Conservation (phyloP, 2,888 invertebrate species). For the Beris morrisii region DNA sequence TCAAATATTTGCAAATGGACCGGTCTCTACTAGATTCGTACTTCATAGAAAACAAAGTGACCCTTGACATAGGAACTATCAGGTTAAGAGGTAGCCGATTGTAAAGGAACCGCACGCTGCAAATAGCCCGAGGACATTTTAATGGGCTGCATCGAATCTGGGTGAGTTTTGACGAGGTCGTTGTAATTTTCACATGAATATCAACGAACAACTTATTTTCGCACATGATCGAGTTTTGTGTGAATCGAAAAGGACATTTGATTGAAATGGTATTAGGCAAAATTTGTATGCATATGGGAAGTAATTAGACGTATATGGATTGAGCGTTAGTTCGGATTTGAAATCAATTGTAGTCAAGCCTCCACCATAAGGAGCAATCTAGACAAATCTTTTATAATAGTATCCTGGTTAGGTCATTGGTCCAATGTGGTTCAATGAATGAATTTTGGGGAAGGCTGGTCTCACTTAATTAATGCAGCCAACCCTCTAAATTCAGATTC, state of each 20-base stretch:
- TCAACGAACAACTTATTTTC: slow-evolving; percentile 35
- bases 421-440: too few relatives aligned
- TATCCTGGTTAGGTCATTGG: too few relatives aligned
- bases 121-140: slow-evolving; percentile 36
- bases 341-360: too few relatives aligned
- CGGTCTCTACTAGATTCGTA: background rate
- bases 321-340: too few relatives aligned
- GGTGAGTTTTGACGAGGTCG: slow-evolving; percentile 29
- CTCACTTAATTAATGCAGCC: too few relatives aligned
- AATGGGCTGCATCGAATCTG: slow-evolving; percentile 35
- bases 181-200: slow-evolving; percentile 36
- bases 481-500: too few relatives aligned
- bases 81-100: slow-evolving; percentile 32
- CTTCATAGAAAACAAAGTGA: slow-evolving; percentile 7
- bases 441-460: too few relatives aligned
- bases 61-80: slow-evolving; percentile 34
- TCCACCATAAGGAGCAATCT: too few relatives aligned
- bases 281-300: too few relatives aligned
- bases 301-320: too few relatives aligned
- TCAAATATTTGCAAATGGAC: slow-evolving; percentile 37
- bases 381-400: too few relatives aligned
- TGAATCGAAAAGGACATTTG: slow-evolving; percentile 8
- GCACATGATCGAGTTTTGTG: slow-evolving; percentile 32
- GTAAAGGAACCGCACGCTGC: slow-evolving; percentile 9
- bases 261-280: too few relatives aligned